Percentiles rank a stretch among this genome's conserved stretches.
Conservation (phyloP, 2,797 vertebrate genomes). For the Coregonus sp. region DNA sequence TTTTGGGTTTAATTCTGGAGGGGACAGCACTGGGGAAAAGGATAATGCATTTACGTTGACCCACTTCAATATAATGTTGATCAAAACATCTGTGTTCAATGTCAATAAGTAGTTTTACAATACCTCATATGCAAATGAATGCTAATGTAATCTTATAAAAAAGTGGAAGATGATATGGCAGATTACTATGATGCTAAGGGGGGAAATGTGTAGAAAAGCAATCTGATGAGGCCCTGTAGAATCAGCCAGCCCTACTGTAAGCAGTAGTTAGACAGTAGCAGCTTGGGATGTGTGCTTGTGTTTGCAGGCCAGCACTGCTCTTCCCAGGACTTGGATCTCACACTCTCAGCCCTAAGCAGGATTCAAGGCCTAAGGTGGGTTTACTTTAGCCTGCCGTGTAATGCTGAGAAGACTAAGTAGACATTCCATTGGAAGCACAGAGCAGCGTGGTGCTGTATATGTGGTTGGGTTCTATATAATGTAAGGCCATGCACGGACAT, state of each 20-base stretch:
- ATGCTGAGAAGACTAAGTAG: constrained; percentile 31
- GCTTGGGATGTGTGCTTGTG: not conserved
- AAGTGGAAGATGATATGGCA: constrained; percentile 36
- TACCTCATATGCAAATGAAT: constrained; percentile 1
- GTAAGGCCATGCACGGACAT: not conserved
- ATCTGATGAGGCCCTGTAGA: constrained; percentile 24
- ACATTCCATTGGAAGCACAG: constrained; percentile 21
- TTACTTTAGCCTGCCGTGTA: constrained; percentile 36
- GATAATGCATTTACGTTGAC: constrained; percentile 15
- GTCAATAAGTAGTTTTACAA: not conserved
- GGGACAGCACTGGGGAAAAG: not conserved
- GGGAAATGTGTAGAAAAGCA: constrained; percentile 18
- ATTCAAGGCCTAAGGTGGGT: constrained; percentile 28
- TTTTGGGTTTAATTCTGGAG: not conserved
- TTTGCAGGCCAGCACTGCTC: not conserved
- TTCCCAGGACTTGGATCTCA: constrained; percentile 28
- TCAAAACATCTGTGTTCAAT: not conserved
- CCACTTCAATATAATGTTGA: constrained; percentile 11
- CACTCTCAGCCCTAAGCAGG: constrained; percentile 2
- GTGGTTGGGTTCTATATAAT: not conserved
- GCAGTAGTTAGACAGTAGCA: not conserved
- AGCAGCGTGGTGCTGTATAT: not conserved
- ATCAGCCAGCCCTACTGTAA: not conserved
- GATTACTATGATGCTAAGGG: constrained; percentile 39
- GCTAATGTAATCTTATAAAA: constrained; percentile 19